Conservation (phyloP, 2,113 vertebrate species). For the Chlorocebus sabaeus region DNA sequence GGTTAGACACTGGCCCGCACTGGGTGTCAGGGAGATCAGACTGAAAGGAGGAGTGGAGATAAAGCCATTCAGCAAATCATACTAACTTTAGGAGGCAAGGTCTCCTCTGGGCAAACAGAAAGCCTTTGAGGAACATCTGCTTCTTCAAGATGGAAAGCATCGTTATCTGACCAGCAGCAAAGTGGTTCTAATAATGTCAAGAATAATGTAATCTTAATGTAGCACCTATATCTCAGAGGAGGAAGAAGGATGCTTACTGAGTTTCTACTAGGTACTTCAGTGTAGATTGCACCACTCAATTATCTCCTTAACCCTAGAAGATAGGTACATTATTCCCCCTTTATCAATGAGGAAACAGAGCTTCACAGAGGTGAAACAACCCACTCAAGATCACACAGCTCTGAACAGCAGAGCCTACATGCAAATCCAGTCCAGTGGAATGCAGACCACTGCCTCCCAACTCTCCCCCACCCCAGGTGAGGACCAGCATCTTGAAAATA, state of each 20-base stretch:
- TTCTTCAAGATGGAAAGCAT: background rate
- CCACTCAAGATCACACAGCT: background rate
- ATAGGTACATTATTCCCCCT: background rate
- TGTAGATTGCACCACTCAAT: background rate
- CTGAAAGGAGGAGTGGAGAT: background rate
- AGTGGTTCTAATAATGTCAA: background rate
- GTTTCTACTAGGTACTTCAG: background rate
- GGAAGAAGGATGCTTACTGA: background rate
- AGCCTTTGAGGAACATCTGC: background rate
- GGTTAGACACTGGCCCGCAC: background rate
- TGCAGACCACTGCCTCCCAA: rapidly evolving
- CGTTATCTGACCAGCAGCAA: background rate
- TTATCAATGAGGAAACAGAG: background rate
- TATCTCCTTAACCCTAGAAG: background rate
- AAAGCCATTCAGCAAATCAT: background rate
- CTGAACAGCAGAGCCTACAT: background rate
- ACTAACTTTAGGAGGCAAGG: background rate
- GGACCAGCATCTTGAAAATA: background rate
- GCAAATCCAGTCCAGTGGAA: background rate
- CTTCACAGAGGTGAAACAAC: background rate
- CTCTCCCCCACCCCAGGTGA: rapidly evolving
- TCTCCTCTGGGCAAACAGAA: background rate
- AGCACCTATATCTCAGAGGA: background rate
- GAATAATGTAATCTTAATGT: background rate
- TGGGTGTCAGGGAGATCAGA: too few relatives aligned